Conservation (phyloP, 2,797 vertebrate species). For the Pangasius djambal region DNA sequence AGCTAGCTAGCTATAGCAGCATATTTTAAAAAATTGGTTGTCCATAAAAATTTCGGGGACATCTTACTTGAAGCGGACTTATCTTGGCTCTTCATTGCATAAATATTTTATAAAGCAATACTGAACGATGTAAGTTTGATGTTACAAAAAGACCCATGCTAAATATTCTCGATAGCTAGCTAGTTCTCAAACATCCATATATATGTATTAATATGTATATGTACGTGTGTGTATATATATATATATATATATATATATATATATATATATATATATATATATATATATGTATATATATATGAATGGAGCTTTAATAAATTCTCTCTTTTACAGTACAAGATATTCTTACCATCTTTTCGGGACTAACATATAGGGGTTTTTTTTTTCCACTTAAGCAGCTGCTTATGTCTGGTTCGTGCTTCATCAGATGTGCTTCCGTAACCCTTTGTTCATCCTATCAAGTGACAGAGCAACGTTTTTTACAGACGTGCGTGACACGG, state of each 20-base stretch:
- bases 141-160: background rate
- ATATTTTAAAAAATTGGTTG: background rate
- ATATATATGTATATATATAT: no score
- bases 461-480: background rate
- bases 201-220: no score
- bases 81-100: no score
- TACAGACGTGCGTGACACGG: background rate
- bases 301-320: no score
- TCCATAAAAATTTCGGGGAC: background rate
- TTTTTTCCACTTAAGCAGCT: no score
- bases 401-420: no score
- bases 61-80: background rate
- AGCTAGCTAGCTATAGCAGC: background rate
- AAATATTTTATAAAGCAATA: background rate
- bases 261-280: no score
- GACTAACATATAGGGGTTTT: no score
- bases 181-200: background rate
- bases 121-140: background rate
- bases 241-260: no score
- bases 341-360: no score
- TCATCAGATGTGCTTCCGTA: background rate
- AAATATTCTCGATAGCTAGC: background rate
- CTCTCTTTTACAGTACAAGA: no score
- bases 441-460: background rate
- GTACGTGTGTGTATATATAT: no score